Evolutionary conservation across 1,140 invertebrate genomes (phyloP), one percentile per base, ranked within the genome.

Genomic region (Micrasema longulum): DNA sequence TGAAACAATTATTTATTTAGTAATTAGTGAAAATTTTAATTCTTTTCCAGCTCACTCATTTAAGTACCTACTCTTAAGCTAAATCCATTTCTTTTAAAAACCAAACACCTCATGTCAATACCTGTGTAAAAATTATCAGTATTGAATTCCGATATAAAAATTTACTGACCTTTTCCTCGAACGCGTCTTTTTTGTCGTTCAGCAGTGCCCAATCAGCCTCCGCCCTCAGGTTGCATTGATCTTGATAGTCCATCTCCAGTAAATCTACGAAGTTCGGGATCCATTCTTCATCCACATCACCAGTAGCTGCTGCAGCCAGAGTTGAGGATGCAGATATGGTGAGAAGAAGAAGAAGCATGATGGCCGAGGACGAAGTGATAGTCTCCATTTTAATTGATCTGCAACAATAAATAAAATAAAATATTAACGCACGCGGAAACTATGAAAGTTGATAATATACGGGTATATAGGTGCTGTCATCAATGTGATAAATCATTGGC

Each of bases 221-320:
- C 11, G 79, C 76, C 6, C 73, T 63, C 9, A 68, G 68, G 1
- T 69, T 43, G 53, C 83, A 84, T 16, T 23, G 26, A 72, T 84
- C 83, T 63, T 82, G 81, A 52, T 83, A 83, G 0, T 76, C 79
- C 20, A 79, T 72, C 43, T 80, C 79, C 12, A 76, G 78, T 7
- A 81, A 47, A 14, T 80, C 74, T 52, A 83, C 36, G 35, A 68
- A n/a, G 1, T 31, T n/a, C 4, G 18, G 14, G n/a, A 68, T 68
- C 50, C 50, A 53, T 9, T 68, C 50, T 12, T 55, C 65, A 7
- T 68, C 48, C 23, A 7, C 50, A 14, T 50, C 22, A 18, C 31
- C 31, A 0, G 16, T 26, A 7, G 9, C 20, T 16, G 38, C 65
- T 2, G 38, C 18, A 11, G 52, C 50, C 22, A 22, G 57, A 18